Evolutionary conservation across 2,888 invertebrate genomes (phyloP).

Genomic region (Amorpha juglandis): DNA sequence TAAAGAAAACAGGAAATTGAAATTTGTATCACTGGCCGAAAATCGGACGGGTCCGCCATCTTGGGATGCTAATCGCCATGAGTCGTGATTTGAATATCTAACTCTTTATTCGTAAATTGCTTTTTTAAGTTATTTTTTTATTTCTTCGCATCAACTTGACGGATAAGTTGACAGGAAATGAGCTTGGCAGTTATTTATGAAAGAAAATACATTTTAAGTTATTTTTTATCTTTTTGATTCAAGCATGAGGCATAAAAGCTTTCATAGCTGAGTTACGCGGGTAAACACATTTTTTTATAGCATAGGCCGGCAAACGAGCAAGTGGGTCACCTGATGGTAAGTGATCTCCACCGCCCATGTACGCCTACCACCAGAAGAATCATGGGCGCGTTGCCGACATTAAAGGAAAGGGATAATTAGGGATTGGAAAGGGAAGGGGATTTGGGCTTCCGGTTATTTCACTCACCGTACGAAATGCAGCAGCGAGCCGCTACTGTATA

Average conservation of each 20-base stretch:
- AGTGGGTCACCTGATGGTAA: too few relatives aligned
- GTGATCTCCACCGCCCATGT: too few relatives aligned
- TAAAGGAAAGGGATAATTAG: too few relatives aligned
- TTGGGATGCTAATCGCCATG: constrained; percentile 75
- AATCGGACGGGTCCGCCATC: constrained; percentile 71
- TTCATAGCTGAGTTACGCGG: too few relatives aligned
- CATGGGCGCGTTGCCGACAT: too few relatives aligned
- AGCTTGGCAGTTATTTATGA: constrained; percentile 27
- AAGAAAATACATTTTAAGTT: constrained; percentile 1
- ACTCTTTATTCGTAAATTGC: constrained; percentile 67
- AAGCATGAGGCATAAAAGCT: background rate
- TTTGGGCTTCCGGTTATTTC: too few relatives aligned
- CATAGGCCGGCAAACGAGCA: too few relatives aligned
- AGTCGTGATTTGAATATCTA: constrained; percentile 77
- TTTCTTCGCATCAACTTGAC: constrained; percentile 56
- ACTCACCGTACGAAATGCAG: too few relatives aligned
- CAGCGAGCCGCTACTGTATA: too few relatives aligned
- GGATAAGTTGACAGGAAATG: constrained; percentile 68
- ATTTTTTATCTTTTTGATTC: background rate
- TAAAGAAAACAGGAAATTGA: constrained; percentile 81
- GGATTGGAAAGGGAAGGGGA: too few relatives aligned
- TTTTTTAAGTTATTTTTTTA: constrained; percentile 54
- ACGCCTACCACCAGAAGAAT: too few relatives aligned
- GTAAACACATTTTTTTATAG: too few relatives aligned
- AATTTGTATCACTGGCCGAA: constrained; percentile 80